These are phyloP conservation scores for Poeciliopsis turrubarensis DNA, from an alignment of 2,113 vertebrate genomes.

Conservation along the genomic window DNA sequence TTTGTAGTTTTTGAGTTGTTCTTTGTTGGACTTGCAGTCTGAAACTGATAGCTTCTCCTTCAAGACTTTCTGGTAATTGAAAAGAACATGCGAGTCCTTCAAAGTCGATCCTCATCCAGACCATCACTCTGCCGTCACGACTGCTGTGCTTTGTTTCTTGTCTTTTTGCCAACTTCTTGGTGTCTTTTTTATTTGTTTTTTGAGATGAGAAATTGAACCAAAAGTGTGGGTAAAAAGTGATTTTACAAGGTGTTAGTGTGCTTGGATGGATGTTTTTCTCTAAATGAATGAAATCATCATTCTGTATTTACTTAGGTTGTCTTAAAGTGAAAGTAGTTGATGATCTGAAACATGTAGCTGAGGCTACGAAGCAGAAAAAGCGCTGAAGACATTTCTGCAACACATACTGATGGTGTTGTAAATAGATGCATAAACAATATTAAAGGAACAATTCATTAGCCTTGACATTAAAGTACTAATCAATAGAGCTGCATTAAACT, in stretches of 20 bases:
- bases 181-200: neutral
- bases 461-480: slow-evolving; percentile 81
- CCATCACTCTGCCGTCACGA: neutral
- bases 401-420: slow-evolving; percentile 69
- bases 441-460: slow-evolving; percentile 84
- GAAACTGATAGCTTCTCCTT: too few relatives aligned
- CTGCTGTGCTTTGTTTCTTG: neutral
- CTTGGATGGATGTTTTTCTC: too few relatives aligned
- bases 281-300: too few relatives aligned
- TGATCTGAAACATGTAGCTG: neutral
- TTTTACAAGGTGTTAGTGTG: too few relatives aligned
- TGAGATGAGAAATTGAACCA: too few relatives aligned
- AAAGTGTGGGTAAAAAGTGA: too few relatives aligned
- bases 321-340: too few relatives aligned
- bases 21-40: too few relatives aligned
- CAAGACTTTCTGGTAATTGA: neutral
- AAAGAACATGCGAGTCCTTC: neutral
- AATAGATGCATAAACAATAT: slow-evolving; percentile 77
- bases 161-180: neutral
- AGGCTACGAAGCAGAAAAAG: too few relatives aligned
- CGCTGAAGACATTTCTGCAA: slow-evolving; percentile 8
- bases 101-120: neutral
- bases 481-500: slow-evolving; percentile 83
- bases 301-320: too few relatives aligned
- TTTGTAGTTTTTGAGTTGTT: too few relatives aligned